Base-by-base conservation (phyloP, 1,140 invertebrate species). In the Drosophila gunungcola region DNA sequence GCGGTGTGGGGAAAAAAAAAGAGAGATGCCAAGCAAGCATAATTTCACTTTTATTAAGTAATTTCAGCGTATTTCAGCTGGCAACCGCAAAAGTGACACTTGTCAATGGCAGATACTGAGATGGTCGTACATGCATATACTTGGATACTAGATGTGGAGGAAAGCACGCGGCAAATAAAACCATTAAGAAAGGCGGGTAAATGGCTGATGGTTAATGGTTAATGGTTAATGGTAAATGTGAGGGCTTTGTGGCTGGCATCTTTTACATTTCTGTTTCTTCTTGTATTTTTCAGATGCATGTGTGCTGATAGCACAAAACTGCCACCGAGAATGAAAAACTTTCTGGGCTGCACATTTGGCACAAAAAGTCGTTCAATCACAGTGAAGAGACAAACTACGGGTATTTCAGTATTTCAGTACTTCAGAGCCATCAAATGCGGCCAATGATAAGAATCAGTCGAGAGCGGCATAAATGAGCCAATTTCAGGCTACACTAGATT, bases 31-130 rank as follows among this genome's bases (percentile, higher is more conserved):
- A 27, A 27, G 27, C 12, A n/a, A 27, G 34, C 29, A 83, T 88
- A 83, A 80, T 88, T 86, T 86, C 83, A 86, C 83, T 86, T 86
- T 86, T 86, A 86, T 88, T 86, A 86, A 88, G 83, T 86, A 86
- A 86, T 86, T 86, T 81, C 43, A 56, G 13, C 57, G 57, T 7
- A 25, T 48, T 43, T 25, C 32, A 61, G 42, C 56, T 56, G 51
- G 57, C 77, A 64, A 77, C 62, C 58, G 73, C 72, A 69, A 65
- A n/a, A 76, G 70, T 76, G 80, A 67, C 80, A 84, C 80, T 85
- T 85, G 82, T 70, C 82, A 78, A 61, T 63, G 75, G 60, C 62
- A 48, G 52, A 43, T 55, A 51, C 49, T 9, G 7, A 68, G 68
- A 77, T 76, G 57, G 46, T 49, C 32, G 12, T n/a, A 68, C 39